Evolutionary conservation across 53 echinoderm and acorn worm species (phyloP).

Genomic region (Luidia sarsii): DNA sequence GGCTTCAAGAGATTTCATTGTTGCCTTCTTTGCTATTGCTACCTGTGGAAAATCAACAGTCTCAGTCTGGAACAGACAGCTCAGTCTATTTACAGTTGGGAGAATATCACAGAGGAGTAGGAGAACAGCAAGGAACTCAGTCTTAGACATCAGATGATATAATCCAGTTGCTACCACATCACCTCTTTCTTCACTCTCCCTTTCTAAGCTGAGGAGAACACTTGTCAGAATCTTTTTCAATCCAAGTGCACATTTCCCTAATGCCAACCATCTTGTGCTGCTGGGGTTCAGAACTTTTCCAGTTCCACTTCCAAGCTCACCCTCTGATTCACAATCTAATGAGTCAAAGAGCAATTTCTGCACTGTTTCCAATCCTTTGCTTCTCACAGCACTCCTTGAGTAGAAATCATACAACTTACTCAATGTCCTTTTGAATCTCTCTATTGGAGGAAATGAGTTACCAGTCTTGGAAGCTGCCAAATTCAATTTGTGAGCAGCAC

Average conservation of each 20-base stretch:
- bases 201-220: constrained; percentile 53
- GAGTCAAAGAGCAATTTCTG: constrained; percentile 19
- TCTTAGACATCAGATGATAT: constrained; percentile 33
- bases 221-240: constrained; percentile 42
- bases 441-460: too few relatives aligned
- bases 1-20: too few relatives aligned
- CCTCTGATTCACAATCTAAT: too few relatives aligned
- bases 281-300: constrained; percentile 47
- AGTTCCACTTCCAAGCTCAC: background rate
- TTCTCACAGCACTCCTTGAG: too few relatives aligned
- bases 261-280: constrained; percentile 54
- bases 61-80: too few relatives aligned
- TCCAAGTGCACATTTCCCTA: constrained; percentile 29
- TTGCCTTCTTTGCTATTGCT: too few relatives aligned
- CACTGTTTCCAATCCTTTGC: background rate
- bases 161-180: constrained; percentile 57
- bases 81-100: constrained; percentile 52
- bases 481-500: too few relatives aligned
- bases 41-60: too few relatives aligned
- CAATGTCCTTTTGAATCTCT: too few relatives aligned
- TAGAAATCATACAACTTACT: too few relatives aligned
- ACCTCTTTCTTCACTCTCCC: constrained; percentile 67
- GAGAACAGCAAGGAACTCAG: constrained; percentile 53
- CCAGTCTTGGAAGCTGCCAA: too few relatives aligned
- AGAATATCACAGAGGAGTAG: constrained; percentile 43